Base-by-base conservation (phyloP, 1,140 invertebrate genomes). In the Babylonia areolata region DNA sequence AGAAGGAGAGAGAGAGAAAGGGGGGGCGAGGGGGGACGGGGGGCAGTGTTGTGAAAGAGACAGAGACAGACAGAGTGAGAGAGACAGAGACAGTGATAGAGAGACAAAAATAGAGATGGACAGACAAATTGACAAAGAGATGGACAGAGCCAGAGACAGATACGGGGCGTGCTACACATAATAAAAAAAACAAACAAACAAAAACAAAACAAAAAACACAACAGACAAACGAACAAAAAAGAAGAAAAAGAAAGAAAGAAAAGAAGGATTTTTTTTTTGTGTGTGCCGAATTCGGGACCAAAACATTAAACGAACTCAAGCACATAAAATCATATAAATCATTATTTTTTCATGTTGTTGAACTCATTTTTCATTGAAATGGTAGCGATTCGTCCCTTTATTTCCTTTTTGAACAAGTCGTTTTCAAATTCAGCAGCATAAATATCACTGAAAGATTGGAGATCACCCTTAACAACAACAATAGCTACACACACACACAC, bases 1-100 rank as follows among this genome's bases (percentile, higher is more conserved):
- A 51, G 46, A 80, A 5, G n/a, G 28, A 46, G 46, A 42, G 78
- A 80, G 28, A 80, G 78, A 80, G 40, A 80, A 40, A 35, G 31
- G 23, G 20, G 23, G 31, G 23, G 31, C 6, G 31, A 73, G 35
- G 5, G 28, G 31, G 20, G 40, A 80, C 23, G 12, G 1, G 37
- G 35, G 46, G 33, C n/a, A 81, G n/a, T 23, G 42, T 31, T 40
- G 33, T 23, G 46, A 35, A 37, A 58, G 35, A 54, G 54, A 58
- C 39, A 46, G 39, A 54, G 78, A 80, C 39, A 80, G 46, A 80
- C 2, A 46, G 40, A 42, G 46, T 46, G 78, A 80, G 46, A 54
- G 31, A 46, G 31, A 33, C n/a, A 54, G 40, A 9, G 40, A 46
- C n/a, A 46, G 39, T 46, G 46, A 80, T 20, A 80, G 46, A 46